Evolutionary conservation across 2,113 vertebrate species (phyloP).

Genomic region (Chaetops frenatus): DNA sequence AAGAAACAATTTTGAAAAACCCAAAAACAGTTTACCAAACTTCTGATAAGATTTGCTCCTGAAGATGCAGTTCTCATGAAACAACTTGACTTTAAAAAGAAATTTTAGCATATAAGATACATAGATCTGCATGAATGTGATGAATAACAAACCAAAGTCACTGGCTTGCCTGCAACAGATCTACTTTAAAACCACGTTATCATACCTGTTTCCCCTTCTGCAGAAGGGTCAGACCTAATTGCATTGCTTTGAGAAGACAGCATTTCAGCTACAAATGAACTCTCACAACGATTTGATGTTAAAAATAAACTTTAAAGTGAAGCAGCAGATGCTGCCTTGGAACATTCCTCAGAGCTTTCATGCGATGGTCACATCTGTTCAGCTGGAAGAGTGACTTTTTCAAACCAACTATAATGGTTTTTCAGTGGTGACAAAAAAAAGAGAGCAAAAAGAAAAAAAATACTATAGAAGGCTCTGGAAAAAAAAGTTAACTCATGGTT

Average conservation of each 20-base stretch:
- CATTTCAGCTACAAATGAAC: background rate
- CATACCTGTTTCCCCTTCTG: background rate
- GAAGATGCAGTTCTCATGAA: background rate
- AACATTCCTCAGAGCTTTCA: constrained; percentile 3
- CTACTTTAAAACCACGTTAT: background rate
- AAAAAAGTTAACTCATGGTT: background rate
- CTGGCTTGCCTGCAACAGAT: background rate
- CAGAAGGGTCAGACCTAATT: background rate
- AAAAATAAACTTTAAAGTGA: constrained; percentile 33
- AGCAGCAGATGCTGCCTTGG: constrained; percentile 16
- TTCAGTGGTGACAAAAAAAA: background rate
- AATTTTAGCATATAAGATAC: background rate
- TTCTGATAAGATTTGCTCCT: background rate
- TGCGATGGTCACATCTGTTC: background rate
- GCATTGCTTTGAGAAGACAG: background rate
- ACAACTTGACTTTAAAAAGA: background rate
- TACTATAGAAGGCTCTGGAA: background rate
- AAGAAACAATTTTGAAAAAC: background rate
- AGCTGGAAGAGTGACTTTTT: background rate
- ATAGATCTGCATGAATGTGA: background rate
- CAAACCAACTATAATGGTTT: background rate
- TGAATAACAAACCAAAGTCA: background rate
- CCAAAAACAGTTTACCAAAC: background rate
- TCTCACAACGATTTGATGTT: background rate
- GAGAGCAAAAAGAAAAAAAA: background rate